These are phyloP conservation scores for Orchestia grillus DNA, from an alignment of 1,140 invertebrate genomes.

Conservation along the genomic window DNA sequence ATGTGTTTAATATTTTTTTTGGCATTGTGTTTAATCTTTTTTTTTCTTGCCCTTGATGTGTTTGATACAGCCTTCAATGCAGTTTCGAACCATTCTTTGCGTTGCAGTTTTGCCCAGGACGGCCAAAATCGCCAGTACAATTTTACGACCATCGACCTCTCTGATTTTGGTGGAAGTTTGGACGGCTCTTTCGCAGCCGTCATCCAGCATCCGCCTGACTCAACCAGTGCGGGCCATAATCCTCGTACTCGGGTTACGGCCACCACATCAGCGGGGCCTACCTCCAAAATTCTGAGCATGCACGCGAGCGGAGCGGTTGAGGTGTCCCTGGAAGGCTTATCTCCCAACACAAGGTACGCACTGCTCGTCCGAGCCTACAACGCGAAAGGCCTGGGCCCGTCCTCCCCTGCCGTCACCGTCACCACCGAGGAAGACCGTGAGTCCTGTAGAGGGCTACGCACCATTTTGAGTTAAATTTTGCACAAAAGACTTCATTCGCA, in stretches of 20 bases:
- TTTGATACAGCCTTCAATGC: background rate
- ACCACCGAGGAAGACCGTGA: constrained; percentile 81
- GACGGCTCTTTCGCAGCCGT: constrained; percentile 32
- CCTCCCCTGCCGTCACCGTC: constrained; percentile 82
- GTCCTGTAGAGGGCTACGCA: background rate
- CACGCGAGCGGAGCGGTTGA: background rate
- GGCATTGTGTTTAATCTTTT: too few species aligned
- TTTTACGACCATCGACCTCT: constrained; percentile 31
- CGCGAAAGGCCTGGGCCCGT: constrained; percentile 90
- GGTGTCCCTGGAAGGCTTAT: background rate
- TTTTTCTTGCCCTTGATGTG: too few species aligned
- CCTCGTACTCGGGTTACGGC: background rate
- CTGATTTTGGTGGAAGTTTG: background rate
- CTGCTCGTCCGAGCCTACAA: constrained; percentile 96
- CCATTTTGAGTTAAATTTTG: background rate
- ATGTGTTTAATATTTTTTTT: too few species aligned
- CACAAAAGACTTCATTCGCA: too few species aligned
- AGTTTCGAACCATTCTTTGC: background rate
- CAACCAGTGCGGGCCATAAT: background rate
- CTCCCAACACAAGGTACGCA: constrained; percentile 77
- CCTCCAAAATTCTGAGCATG: background rate
- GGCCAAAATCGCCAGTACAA: constrained; percentile 20
- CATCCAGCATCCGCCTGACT: constrained; percentile 11
- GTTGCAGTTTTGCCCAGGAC: constrained; percentile 1
- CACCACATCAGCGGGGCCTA: constrained; percentile 58